phyloP scores from a whole-genome alignment of 2,797 vertebrate species.

The Anguilla marmorata region DNA sequence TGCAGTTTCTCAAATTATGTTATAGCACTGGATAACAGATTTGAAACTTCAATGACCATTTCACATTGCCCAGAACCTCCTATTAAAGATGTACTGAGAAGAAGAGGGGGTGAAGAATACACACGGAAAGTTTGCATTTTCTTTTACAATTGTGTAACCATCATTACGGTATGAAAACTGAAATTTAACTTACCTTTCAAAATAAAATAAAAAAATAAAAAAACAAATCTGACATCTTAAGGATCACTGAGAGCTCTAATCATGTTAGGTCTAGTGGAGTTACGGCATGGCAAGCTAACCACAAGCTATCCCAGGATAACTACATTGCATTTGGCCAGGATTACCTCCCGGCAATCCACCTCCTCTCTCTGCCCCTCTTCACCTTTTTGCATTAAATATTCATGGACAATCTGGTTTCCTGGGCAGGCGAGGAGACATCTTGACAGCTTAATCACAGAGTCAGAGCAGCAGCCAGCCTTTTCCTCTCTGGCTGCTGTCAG shows the following conservation, averaged over 20 bases:
- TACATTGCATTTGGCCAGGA: slow-evolving; percentile 53
- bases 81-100: background rate
- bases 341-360: slow-evolving; percentile 67
- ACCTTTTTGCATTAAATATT: slow-evolving; percentile 71
- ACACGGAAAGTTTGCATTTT: background rate
- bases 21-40: background rate
- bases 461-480: slow-evolving; percentile 42
- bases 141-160: background rate
- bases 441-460: slow-evolving; percentile 75
- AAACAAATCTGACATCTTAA: background rate
- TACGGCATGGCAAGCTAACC: background rate
- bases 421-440: slow-evolving; percentile 40
- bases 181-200: background rate
- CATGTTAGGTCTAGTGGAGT: background rate
- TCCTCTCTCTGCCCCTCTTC: slow-evolving; percentile 67
- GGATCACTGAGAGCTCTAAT: background rate
- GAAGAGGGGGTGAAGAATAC: background rate
- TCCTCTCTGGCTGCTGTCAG: slow-evolving; percentile 68
- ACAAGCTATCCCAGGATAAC: background rate
- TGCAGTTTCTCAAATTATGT: background rate
- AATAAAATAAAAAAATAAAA: background rate
- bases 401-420: slow-evolving; percentile 58
- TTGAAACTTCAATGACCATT: background rate
- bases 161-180: background rate
- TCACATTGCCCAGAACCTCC: background rate